Percentiles rank a stretch among this genome's conserved stretches.
Evolutionary conservation across 1,140 invertebrate species (phyloP).

Genomic region (Polypedilum vanderplanki): DNA sequence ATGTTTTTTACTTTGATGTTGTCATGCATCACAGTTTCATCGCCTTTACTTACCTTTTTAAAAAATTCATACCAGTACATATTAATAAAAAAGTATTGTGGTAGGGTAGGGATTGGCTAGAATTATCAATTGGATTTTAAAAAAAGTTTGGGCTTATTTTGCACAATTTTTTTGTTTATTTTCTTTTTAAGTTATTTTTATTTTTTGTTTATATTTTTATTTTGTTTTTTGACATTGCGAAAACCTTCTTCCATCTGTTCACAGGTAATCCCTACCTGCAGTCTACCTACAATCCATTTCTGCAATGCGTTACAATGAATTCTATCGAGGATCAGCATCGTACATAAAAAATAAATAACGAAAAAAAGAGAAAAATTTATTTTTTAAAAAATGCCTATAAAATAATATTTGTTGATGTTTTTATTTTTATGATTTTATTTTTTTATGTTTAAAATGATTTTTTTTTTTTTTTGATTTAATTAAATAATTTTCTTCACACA

Average conservation of each 20-base stretch:
- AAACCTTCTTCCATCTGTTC: conserved; percentile 31
- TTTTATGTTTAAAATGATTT: neutral
- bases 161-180: neutral
- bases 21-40: neutral
- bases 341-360: conserved; percentile 2
- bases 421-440: conserved; percentile 1
- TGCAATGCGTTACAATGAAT: conserved; percentile 24
- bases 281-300: conserved; percentile 25
- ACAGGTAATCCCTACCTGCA: conserved; percentile 18
- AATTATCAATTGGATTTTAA: neutral
- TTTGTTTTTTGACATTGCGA: conserved; percentile 28
- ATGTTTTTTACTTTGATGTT: neutral
- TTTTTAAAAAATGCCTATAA: neutral
- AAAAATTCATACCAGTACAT: too few species aligned
- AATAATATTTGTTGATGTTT: conserved; percentile 22
- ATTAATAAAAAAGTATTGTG: too few species aligned
- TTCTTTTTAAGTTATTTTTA: neutral
- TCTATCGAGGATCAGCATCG: conserved; percentile 22
- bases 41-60: neutral
- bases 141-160: neutral
- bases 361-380: too few species aligned
- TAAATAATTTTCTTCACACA: conserved; percentile 32
- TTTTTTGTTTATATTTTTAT: conserved; percentile 23
- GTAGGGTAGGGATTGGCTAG: neutral
- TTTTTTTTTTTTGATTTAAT: conserved; percentile 3